A percentile compares a stretch with the other conserved stretches of the same genome.
Evolutionary conservation across 2,113 vertebrate species (phyloP).

Genomic region (Rhodinocichla rosea): DNA sequence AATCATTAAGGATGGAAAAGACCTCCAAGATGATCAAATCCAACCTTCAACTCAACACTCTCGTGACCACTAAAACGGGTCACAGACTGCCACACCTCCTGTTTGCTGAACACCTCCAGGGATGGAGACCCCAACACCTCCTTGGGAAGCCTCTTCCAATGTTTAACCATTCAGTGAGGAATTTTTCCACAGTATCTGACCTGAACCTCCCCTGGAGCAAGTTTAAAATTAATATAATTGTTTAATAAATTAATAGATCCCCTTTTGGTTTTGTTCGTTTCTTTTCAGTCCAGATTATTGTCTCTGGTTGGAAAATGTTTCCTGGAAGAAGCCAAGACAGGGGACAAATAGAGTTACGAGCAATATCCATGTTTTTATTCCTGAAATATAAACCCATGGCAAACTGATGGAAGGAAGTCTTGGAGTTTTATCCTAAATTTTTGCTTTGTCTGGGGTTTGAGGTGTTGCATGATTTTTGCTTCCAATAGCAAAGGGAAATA

Average conservation of each 20-base stretch:
- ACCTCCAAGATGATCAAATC: background rate
- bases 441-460: background rate
- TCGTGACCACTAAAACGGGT: rapidly evolving
- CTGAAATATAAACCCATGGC: background rate
- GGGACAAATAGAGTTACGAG: background rate
- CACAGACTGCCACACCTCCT: background rate
- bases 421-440: background rate
- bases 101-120: background rate
- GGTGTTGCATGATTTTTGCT: background rate
- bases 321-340: background rate
- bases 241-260: background rate
- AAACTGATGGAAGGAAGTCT: background rate
- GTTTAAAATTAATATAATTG: background rate
- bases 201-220: background rate
- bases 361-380: background rate
- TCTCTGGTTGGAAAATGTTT: background rate
- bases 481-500: background rate
- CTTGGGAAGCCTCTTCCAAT: background rate
- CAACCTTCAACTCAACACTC: too few relatives aligned
- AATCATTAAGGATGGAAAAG: background rate
- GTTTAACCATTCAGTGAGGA: background rate
- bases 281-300: background rate
- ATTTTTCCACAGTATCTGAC: background rate
- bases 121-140: background rate
- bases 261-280: background rate